Evolutionary conservation across 2,888 invertebrate species (phyloP).

Genomic region (Tetragonisca angustula): DNA sequence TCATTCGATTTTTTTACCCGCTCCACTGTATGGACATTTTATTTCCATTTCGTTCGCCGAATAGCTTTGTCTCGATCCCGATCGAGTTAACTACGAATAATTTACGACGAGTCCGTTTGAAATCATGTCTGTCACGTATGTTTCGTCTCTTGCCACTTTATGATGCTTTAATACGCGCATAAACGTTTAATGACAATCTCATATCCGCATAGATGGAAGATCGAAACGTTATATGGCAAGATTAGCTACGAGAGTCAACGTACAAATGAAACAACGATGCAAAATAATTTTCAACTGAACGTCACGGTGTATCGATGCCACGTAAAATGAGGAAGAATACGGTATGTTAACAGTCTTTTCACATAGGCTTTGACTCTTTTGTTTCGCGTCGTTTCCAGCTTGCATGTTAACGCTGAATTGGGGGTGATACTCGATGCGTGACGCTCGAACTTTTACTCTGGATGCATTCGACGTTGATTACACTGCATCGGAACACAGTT

Average conservation of each 20-base stretch:
- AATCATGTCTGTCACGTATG: slow-evolving; percentile 23
- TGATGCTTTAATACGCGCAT: slow-evolving; percentile 44
- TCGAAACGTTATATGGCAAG: slow-evolving; percentile 14
- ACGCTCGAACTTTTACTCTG: background rate
- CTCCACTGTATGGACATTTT: slow-evolving; percentile 31
- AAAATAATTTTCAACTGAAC: background rate
- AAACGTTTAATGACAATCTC: slow-evolving; percentile 38
- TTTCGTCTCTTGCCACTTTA: slow-evolving; percentile 2
- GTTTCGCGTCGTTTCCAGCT: background rate
- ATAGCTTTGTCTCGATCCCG: slow-evolving; percentile 34
- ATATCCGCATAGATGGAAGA: slow-evolving; percentile 14
- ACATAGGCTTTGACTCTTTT: background rate
- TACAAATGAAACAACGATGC: slow-evolving; percentile 2
- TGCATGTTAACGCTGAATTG: background rate
- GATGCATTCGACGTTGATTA: background rate
- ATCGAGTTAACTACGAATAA: slow-evolving; percentile 51
- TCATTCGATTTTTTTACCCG: slow-evolving; percentile 32
- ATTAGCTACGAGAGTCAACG: slow-evolving; percentile 17
- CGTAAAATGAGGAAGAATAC: background rate
- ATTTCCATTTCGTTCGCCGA: slow-evolving; percentile 40
- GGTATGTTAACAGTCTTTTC: background rate
- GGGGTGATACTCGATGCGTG: background rate
- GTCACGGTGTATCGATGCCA: no score
- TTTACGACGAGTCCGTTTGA: slow-evolving; percentile 19
- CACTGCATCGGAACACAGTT: background rate